These are phyloP conservation scores for Podarcis muralis DNA, from an alignment of 2,113 vertebrate species.

Conservation along the genomic window DNA sequence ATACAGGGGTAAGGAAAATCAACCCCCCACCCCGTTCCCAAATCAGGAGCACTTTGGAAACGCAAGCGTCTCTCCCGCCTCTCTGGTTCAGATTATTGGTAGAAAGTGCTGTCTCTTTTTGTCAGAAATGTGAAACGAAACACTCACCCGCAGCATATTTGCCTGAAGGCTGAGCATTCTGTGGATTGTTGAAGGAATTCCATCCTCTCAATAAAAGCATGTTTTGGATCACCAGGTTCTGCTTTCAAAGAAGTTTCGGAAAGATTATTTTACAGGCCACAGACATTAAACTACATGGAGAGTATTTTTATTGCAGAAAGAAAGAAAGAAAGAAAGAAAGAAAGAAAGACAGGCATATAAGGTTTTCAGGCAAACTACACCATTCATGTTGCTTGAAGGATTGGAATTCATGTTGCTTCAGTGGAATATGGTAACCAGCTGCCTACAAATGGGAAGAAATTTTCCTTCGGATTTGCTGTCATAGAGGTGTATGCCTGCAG, in stretches of 20 bases:
- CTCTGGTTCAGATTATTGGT: constrained; percentile 39
- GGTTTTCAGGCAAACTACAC: constrained; percentile 50
- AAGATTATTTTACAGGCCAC: constrained; percentile 52
- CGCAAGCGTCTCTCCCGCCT: not conserved
- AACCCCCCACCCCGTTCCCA: not conserved
- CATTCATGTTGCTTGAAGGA: constrained; percentile 48
- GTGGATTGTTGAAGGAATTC: constrained; percentile 40
- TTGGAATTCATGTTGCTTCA: constrained; percentile 54
- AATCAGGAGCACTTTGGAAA: constrained; percentile 30
- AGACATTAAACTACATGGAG: constrained; percentile 39
- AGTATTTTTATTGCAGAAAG: constrained; percentile 53
- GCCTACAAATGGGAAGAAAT: constrained; percentile 29
- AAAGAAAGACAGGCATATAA: constrained; percentile 36
- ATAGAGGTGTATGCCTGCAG: not conserved
- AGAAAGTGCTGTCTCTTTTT: constrained; percentile 39
- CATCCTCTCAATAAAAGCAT: constrained; percentile 53
- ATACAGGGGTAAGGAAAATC: not conserved
- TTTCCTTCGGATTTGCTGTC: constrained; percentile 48
- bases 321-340: constrained; percentile 3
- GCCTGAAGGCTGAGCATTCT: constrained; percentile 24
- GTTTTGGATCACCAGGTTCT: constrained; percentile 40
- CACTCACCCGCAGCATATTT: constrained; percentile 55
- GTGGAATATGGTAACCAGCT: constrained; percentile 64
- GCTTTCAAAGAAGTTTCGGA: constrained; percentile 62
- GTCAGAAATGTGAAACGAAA: constrained; percentile 47